phyloP scores from a whole-genome alignment of 1,140 invertebrate species.

The Saccostrea cuccullata region DNA sequence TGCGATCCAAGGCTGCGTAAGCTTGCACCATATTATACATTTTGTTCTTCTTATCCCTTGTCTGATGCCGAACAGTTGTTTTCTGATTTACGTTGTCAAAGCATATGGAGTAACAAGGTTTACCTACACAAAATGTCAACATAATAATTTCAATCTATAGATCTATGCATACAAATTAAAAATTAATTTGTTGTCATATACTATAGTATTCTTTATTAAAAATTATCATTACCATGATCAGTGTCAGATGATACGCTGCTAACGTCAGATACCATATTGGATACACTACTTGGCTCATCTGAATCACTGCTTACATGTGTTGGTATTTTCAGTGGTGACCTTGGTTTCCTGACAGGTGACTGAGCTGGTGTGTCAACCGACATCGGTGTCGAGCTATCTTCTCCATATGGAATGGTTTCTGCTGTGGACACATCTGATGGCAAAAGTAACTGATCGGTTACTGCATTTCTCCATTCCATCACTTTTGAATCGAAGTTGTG shows the following conservation, averaged over 20 bases:
- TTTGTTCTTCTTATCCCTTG: constrained; percentile 45
- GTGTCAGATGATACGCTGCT: background rate
- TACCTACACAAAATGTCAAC: background rate
- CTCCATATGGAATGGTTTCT: background rate
- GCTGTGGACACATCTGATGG: background rate
- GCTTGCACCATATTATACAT: constrained; percentile 55
- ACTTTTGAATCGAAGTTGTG: constrained; percentile 13
- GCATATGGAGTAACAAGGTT: constrained; percentile 43
- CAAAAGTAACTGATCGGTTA: background rate
- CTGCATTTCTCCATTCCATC: background rate
- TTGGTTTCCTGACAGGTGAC: background rate
- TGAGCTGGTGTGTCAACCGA: background rate
- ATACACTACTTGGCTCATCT: background rate
- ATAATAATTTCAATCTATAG: background rate
- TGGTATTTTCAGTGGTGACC: background rate
- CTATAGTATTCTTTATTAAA: background rate
- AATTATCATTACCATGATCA: background rate
- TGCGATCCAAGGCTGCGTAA: constrained; percentile 42
- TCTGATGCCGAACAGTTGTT: constrained; percentile 38
- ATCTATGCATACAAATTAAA: background rate
- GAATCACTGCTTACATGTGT: background rate
- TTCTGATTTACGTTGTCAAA: constrained; percentile 54
- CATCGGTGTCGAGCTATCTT: background rate
- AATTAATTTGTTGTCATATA: background rate
- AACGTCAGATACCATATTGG: background rate